Evolutionary conservation across 2,888 invertebrate species (phyloP), one percentile per base, ranked within the genome.

Genomic region (Chydorus sphaericus): DNA sequence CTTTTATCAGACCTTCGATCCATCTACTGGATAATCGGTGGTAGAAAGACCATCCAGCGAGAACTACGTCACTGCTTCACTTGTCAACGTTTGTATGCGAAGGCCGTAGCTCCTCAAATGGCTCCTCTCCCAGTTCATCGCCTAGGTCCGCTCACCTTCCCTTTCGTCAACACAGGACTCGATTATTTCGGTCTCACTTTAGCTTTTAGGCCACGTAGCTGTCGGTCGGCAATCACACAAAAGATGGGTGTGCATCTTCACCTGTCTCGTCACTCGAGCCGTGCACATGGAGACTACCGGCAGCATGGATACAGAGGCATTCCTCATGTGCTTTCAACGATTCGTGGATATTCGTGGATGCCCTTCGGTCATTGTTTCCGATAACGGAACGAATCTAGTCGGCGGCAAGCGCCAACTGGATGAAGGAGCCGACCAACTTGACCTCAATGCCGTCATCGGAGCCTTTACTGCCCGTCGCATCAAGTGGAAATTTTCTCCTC

Each of bases 341-440:
- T 60, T 60, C 29, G 48, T 50, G 4, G 33, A n/a, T 6, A 10
- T 37, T 4, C 36, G 62, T 10, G 61, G 60, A 1, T 31, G 29
- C 10, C 58, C 57, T 4, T 37, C 10, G 14, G 50, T 54, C 8
- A 55, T 61, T n/a, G 58, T 50, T 31, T 55, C 55, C 48, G 61
- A 62, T 55, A 61, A 62, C 36, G 60, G 60, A 2, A 62, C 60
- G 4, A 61, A 61, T 49, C 56, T 62, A 26, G 48, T 36, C 4
- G 62, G 59, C 16, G 62, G 59, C 4, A 48, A 55, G 10, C 57
- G 23, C 1, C 59, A 60, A 49, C 56, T 55, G 28, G 31, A 5
- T 60, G 62, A 48, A 10, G 48, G 33, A 16, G 7, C 20, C 39
- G 7, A n/a, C 8, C 7, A 23, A 7, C 20, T 6, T n/a, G 20